Evolutionary conservation across 1,140 invertebrate species (phyloP).

Genomic region (Lepidostoma basale): DNA sequence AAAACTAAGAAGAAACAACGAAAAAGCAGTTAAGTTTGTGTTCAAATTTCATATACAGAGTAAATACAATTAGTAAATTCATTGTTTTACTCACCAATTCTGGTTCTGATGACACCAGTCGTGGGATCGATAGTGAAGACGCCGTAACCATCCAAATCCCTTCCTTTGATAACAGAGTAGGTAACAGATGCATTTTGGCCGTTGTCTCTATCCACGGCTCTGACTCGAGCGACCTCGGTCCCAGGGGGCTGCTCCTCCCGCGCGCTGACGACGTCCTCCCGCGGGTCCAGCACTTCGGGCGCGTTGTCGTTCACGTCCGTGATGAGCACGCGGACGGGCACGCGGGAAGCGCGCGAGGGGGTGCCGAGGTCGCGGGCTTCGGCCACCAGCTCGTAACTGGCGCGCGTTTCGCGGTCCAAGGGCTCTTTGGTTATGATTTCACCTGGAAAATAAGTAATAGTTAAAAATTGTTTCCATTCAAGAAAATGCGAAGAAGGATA

Average conservation of each 20-base stretch:
- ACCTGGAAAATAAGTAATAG: conserved; percentile 65
- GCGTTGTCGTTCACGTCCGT: conserved; percentile 91
- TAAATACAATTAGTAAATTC: background rate
- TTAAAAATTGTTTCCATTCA: no score
- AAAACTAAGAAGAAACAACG: conserved; percentile 67
- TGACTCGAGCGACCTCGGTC: conserved; percentile 81
- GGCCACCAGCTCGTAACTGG: conserved; percentile 79
- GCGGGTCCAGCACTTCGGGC: conserved; percentile 85
- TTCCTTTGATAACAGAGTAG: conserved; percentile 84
- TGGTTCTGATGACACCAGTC: conserved; percentile 87
- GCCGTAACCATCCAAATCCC: conserved; percentile 81
- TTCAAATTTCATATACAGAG: background rate
- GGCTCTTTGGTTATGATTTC: conserved; percentile 81
- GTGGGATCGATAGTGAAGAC: conserved; percentile 86
- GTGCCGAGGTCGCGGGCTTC: conserved; percentile 86
- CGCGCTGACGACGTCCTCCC: conserved; percentile 85
- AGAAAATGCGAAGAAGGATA: no score
- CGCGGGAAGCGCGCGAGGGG: conserved; percentile 74
- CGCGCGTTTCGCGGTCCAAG: conserved; percentile 82
- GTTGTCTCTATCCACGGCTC: conserved; percentile 85
- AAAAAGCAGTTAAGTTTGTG: conserved; percentile 1
- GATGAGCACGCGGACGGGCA: conserved; percentile 75
- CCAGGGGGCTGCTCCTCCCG: conserved; percentile 86
- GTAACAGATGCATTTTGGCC: conserved; percentile 87
- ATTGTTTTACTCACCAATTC: conserved; percentile 58